Percentiles rank a stretch among this genome's conserved stretches.
Evolutionary conservation across 2,113 vertebrate species (phyloP).

Genomic region (Alligator mississippiensis): DNA sequence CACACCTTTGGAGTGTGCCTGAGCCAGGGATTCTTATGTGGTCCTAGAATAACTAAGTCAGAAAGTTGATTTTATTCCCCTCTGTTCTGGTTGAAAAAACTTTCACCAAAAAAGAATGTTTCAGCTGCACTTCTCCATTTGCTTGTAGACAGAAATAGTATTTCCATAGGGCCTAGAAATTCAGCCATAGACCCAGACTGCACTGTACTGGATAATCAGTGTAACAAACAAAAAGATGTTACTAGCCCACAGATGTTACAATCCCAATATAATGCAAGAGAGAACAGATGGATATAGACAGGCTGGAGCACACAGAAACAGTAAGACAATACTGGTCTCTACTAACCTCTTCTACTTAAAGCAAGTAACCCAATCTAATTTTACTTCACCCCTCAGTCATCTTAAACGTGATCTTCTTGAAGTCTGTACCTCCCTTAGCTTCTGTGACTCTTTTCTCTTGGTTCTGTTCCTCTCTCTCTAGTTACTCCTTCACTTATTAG

Average conservation of each 20-base stretch:
- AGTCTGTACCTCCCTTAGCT: neutral
- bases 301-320: too few species aligned
- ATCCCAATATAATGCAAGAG: too few species aligned
- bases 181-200: too few species aligned
- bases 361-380: too few species aligned
- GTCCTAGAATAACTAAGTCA: neutral
- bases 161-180: too few species aligned
- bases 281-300: too few species aligned
- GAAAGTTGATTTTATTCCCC: neutral
- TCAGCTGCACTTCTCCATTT: neutral
- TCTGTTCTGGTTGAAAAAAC: neutral
- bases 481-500: neutral
- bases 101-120: neutral
- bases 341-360: too few species aligned
- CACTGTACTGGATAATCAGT: too few species aligned
- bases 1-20: neutral
- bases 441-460: neutral
- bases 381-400: neutral
- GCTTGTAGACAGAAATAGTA: neutral
- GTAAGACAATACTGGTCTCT: too few species aligned
- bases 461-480: neutral
- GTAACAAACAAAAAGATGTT: too few species aligned
- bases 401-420: neutral
- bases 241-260: too few species aligned
- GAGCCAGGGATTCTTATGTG: neutral